Evolutionary conservation across 2,888 invertebrate genomes (phyloP).

Genomic region (Aplocera efformata): DNA sequence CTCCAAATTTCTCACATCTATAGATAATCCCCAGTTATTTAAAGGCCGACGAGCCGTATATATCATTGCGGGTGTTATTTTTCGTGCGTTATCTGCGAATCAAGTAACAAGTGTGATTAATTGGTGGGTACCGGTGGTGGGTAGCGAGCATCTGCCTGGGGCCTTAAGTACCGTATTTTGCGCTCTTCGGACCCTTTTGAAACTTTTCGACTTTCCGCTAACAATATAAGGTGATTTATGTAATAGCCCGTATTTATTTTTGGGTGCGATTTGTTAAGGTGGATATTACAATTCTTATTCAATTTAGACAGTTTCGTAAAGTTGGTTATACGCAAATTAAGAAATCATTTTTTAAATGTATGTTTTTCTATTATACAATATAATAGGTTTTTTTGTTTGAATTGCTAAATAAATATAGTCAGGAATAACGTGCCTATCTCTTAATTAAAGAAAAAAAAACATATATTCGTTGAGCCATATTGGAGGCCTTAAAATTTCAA

Average conservation of each 20-base stretch:
- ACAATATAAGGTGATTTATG: constrained; percentile 14
- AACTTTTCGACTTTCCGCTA: constrained; percentile 10
- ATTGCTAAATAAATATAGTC: too few relatives aligned
- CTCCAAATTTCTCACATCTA: neutral
- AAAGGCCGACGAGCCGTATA: constrained; percentile 37
- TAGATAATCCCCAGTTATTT: constrained; percentile 31
- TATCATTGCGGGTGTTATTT: constrained; percentile 65
- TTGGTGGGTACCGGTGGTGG: constrained; percentile 44
- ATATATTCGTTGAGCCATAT: too few relatives aligned
- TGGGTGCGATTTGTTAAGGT: constrained; percentile 11
- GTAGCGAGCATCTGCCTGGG: constrained; percentile 50
- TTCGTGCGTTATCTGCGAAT: constrained; percentile 66
- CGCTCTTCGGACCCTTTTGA: constrained; percentile 9
- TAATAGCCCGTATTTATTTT: constrained; percentile 8
- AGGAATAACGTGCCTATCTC: too few relatives aligned
- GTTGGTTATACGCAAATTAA: too few relatives aligned
- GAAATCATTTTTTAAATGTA: too few relatives aligned
- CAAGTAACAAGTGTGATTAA: constrained; percentile 72
- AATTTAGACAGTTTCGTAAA: too few relatives aligned
- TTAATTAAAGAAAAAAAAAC: too few relatives aligned
- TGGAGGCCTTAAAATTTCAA: too few relatives aligned
- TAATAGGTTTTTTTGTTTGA: too few relatives aligned
- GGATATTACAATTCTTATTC: constrained; percentile 4
- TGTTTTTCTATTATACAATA: too few relatives aligned
- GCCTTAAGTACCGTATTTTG: constrained; percentile 20